Base-by-base conservation (phyloP, 30 jellyfish, hydroid and myxozoan species). In the Chrysaora quinquecirrha region DNA sequence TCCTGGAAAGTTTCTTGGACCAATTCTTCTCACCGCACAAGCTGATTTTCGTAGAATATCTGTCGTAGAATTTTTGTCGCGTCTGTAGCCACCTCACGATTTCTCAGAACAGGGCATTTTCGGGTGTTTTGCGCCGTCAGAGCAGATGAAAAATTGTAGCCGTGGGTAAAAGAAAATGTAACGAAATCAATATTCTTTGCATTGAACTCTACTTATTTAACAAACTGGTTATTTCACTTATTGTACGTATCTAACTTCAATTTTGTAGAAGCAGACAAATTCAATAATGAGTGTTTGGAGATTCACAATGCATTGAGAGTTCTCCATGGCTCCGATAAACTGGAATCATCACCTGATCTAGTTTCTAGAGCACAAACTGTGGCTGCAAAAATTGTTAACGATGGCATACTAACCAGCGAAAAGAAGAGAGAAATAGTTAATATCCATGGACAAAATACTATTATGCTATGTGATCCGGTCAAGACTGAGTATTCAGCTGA, bases 241-340 rank as follows among this genome's bases (percentile, higher is more conserved):
- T 16, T 16, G 16, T 43, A 43, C 9, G 9, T 43, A 43, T 43
- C 16, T 6, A 9, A 6, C 12, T 43, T 16, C 16, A 43, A 43
- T 9, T 9, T 72, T 84, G 3, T 33, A 84, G 95, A 47, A 19
- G 80, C 79, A 3, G 56, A 48, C 27, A 47, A 34, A 38, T 84
- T 84, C 77, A 72, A 31, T 34, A 73, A 43, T 23, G 84, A 50
- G 22, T 11, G 62, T 32, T 34, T 69, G 12, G 30, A 34, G 4
- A 32, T 34, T 11, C 81, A 69, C 52, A 69, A 69, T 43, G 34
- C 35, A 1, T 69, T 69, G 48, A 12, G 81, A 30, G 30, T 23
- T 27, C 10, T 69, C 4, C 81, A 69, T 32, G 81, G 73, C 3
- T 29, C 81, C 1, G 47, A 31, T 9, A 16, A 30, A 27, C 52